Evolutionary conservation across 1,140 invertebrate genomes (phyloP).

Genomic region (Zophobas atratus): DNA sequence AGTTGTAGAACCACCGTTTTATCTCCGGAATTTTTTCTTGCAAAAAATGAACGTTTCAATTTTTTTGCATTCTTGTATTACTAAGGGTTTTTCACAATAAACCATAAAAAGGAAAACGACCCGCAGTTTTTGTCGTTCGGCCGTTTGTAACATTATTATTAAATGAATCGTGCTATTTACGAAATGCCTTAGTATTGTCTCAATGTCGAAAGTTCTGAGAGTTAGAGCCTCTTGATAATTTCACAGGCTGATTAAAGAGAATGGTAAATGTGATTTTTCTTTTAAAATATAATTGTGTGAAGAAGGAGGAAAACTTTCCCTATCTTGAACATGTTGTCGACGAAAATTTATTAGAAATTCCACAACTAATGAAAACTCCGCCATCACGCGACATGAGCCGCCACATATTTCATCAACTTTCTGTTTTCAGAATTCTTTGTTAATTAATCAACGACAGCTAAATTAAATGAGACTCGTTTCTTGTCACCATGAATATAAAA

Average conservation of each 20-base stretch:
- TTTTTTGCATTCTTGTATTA: background rate
- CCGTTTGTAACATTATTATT: conserved; percentile 5
- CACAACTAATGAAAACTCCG: background rate
- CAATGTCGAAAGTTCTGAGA: background rate
- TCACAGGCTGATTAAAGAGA: background rate
- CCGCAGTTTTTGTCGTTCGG: background rate
- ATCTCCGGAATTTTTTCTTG: background rate
- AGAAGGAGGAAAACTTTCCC: background rate
- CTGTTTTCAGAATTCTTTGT: conserved; percentile 5
- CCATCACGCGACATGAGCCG: background rate
- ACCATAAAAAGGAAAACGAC: background rate
- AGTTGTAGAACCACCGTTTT: background rate
- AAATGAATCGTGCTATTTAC: conserved; percentile 7
- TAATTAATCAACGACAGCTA: conserved; percentile 5
- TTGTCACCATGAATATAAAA: background rate
- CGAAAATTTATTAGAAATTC: conserved; percentile 9
- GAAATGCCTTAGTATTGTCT: background rate
- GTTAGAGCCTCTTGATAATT: background rate
- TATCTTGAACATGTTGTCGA: conserved; percentile 6
- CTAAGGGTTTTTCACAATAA: conserved; percentile 4
- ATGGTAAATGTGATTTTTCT: background rate
- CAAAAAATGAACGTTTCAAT: background rate
- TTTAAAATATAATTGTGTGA: background rate
- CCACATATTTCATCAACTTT: conserved; percentile 13
- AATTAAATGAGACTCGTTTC: background rate